Base-by-base conservation (phyloP, 2,888 invertebrate genomes). In the Hemicrepidius hirtus region DNA sequence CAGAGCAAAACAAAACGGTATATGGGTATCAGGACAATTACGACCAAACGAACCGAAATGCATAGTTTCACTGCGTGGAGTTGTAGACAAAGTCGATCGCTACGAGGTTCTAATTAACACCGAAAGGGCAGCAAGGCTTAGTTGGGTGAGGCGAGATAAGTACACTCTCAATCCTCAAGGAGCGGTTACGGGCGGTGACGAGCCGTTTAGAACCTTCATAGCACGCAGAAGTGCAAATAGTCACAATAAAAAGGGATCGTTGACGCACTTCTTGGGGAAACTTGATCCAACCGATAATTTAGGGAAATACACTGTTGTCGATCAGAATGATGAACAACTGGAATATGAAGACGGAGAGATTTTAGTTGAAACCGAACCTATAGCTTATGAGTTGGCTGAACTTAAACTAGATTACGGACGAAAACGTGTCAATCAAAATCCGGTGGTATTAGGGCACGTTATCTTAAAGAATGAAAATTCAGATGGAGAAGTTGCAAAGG, bases 21-120 rank as follows among this genome's bases (percentile, higher is more conserved):
- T 93, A 72, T 93, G 92, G 90, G 91, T 94, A 21, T 89, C 94
- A 12, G 95, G 95, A 0, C 90, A 91, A 78, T 88, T 94, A 75
- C 87, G 89, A 75, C 83, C 85, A 55, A 86, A 85, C 66, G 89
- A 90, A 72, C 89, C 88, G 77, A 88, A 89, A 9, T 95, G 94
- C 82, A 89, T 91, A 37, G 92, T 93, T 6, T 91, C 93, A 13
- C 85, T 89, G 66, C 88, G 89, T 76, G 88, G 89, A 20, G 89
- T 87, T 77, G 90, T 88, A 28, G 89, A 90, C 79, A 87, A 88
- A 67, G 87, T 87, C 59, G 84, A 89, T 40, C 84, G 85, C 64
- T 94, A 93, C 84, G 94, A 95, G 83, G 89, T 95, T 24, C 87
- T 95, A 60, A 91, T 94, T 83, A 95, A 95, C 84, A 90, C 92